phyloP scores from a whole-genome alignment of 2,113 vertebrate species.

The Potamarius usumacintae region DNA sequence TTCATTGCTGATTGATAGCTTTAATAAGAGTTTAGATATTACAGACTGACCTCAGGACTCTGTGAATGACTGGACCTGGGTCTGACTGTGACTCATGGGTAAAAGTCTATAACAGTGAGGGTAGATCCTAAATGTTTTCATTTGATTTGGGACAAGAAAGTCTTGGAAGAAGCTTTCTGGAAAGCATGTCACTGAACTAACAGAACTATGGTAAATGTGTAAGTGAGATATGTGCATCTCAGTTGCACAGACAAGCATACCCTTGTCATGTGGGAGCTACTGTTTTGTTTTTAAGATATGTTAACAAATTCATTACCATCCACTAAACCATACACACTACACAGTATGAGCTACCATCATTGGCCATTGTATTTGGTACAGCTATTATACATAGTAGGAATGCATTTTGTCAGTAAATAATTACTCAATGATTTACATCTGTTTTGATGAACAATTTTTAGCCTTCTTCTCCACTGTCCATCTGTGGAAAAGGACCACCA shows the following conservation, averaged over 20 bases:
- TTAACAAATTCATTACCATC: not conserved
- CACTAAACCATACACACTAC: not conserved
- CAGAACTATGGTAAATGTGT: not conserved
- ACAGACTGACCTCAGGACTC: conserved; percentile 21
- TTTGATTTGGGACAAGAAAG: not conserved
- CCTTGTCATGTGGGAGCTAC: not conserved
- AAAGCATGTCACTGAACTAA: not conserved
- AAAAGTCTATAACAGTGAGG: conserved; percentile 5
- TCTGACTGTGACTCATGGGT: conserved; percentile 15
- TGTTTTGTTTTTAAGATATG: not conserved
- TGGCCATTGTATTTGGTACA: not conserved
- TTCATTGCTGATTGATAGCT: conserved; percentile 11
- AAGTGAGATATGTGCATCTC: not conserved
- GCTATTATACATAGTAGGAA: not conserved
- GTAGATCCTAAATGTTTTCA: conserved; percentile 27
- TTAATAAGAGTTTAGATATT: conserved; percentile 32
- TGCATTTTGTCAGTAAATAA: not conserved
- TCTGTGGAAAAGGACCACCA: not conserved
- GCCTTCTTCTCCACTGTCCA: not conserved
- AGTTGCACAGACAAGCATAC: not conserved
- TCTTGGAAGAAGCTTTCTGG: not conserved
- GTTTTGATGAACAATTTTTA: not conserved
- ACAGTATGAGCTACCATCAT: not conserved
- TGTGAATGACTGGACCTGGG: not conserved
- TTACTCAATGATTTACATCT: not conserved